Evolutionary conservation across 2,113 vertebrate species (phyloP).

Genomic region (Mastomys natalensis): DNA sequence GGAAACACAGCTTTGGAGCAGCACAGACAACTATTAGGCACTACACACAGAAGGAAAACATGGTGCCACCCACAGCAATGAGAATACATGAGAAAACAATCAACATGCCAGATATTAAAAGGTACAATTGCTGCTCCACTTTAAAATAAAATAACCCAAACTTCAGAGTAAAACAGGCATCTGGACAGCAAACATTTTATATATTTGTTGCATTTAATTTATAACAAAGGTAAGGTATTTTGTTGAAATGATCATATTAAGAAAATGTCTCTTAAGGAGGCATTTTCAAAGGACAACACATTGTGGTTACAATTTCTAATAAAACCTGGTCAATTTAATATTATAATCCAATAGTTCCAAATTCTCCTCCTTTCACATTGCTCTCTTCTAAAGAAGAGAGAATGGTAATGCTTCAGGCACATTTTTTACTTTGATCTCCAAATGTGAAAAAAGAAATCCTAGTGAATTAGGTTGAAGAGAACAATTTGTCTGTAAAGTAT

Average conservation of each 20-base stretch:
- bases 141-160: constrained; percentile 61
- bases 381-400: neutral
- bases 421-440: neutral
- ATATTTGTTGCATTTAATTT: neutral
- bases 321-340: constrained; percentile 54
- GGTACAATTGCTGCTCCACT: constrained; percentile 35
- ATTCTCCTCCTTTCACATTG: neutral
- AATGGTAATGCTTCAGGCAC: constrained; percentile 11
- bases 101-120: neutral
- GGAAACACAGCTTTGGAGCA: constrained; percentile 45
- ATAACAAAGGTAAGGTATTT: neutral
- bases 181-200: neutral
- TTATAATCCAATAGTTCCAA: neutral
- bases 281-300: constrained; percentile 21
- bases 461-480: constrained; percentile 7
- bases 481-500: constrained; percentile 21
- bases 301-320: constrained; percentile 38
- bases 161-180: neutral
- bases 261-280: neutral
- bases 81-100: constrained; percentile 14
- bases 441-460: neutral
- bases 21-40: neutral
- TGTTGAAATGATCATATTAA: neutral
- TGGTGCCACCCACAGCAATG: neutral
- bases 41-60: neutral